Base-by-base conservation (phyloP, 2,888 invertebrate genomes). In the Cephonodes hylas region DNA sequence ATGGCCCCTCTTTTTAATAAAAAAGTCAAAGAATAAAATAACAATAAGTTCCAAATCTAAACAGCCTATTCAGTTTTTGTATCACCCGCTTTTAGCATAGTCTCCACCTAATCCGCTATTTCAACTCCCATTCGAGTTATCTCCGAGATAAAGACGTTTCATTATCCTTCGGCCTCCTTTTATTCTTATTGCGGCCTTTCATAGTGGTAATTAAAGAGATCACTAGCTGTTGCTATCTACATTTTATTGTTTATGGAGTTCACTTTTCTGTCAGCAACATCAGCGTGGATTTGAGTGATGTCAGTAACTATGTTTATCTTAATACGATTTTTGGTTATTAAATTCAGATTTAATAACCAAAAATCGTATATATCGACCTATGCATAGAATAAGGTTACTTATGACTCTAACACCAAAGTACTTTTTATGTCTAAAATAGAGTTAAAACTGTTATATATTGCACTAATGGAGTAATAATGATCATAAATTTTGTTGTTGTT, bases 121-220 rank as follows among this genome's bases (percentile, higher is more conserved):
- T 68, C 71, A 77, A 71, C 70, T 72, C 70, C 69, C 71, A 75
- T 72, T 73, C 61, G 66, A 71, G 72, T 79, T 81, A 81, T 85
- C 80, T 79, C 66, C 65, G 67, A 80, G 83, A 84, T 86, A 84
- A 83, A 84, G 81, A 74, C 77, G 73, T 85, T 84, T 82, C 81
- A 84, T 86, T 83, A 81, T 82, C 77, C 77, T 80, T 80, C 80
- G 79, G 79, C 77, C 77, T 79, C 77, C 73, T 78, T 80, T 80
- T 77, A 59, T 59, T 56, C 56, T 63, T 63, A 42, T 58, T 64
- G 63, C 60, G 45, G 67, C 64, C 67, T 72, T 76, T 74, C 76
- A 75, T 80, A 75, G 78, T 77, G 75, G 76, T 77, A 80, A 83
- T 83, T 83, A 82, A 77, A 70, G 67, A 70, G 70, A 71, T 69